Conservation (phyloP, 1,140 invertebrate genomes). For the Drosophila equinoxialis region DNA sequence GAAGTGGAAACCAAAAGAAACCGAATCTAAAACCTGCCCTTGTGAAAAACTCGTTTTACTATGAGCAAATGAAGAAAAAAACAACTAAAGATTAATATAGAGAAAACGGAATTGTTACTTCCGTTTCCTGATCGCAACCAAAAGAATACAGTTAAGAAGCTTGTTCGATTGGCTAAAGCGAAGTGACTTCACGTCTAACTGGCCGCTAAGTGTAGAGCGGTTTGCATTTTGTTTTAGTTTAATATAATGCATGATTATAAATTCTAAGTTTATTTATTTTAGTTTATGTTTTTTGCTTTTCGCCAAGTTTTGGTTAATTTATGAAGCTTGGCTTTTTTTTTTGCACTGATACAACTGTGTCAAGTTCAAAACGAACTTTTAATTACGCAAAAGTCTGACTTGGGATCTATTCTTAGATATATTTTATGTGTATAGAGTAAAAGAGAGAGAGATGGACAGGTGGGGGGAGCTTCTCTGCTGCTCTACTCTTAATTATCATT, state of each 20-base stretch:
- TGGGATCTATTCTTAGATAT: constrained; percentile 61
- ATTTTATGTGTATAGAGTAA: not conserved
- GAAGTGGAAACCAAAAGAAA: constrained; percentile 34
- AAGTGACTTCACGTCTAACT: not conserved
- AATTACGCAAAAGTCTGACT: constrained; percentile 57
- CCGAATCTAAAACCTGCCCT: constrained; percentile 53
- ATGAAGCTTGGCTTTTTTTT: constrained; percentile 26
- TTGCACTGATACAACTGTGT: constrained; percentile 55
- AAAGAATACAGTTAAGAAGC: constrained; percentile 45
- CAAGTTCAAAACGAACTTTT: constrained; percentile 66
- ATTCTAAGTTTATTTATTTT: constrained; percentile 50
- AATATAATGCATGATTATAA: constrained; percentile 50
- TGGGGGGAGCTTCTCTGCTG: not conserved
- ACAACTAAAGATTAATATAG: constrained; percentile 59
- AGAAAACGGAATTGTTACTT: constrained; percentile 57
- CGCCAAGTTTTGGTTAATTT: constrained; percentile 20
- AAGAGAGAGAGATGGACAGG: not conserved
- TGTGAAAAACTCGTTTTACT: constrained; percentile 64
- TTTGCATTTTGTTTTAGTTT: constrained; percentile 46
- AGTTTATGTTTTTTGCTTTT: constrained; percentile 29
- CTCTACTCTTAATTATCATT: constrained; percentile 48
- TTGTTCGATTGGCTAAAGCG: constrained; percentile 1
- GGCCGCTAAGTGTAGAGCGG: constrained; percentile 26
- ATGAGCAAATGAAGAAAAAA: constrained; percentile 20
- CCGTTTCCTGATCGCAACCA: constrained; percentile 70